Conservation (phyloP, 2,797 vertebrate genomes). For the Pteropus rufus region DNA sequence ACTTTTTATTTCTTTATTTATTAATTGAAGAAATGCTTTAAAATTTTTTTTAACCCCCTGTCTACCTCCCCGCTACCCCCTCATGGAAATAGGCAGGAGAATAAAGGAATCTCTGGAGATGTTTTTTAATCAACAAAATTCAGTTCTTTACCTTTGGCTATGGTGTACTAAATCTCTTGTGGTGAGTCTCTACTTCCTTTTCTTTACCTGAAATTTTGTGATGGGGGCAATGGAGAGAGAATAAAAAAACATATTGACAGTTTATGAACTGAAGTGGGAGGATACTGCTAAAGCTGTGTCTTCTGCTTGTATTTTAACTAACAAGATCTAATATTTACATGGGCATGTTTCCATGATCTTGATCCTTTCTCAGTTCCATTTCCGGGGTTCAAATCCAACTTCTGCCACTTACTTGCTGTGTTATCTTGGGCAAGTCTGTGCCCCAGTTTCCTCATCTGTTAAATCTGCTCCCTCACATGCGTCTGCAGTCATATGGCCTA, state of each 20-base stretch:
- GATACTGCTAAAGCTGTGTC: background rate
- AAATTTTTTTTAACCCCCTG: no score
- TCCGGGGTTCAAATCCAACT: background rate
- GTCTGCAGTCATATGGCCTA: background rate
- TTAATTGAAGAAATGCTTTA: no score
- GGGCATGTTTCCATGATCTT: background rate
- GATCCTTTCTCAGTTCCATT: background rate
- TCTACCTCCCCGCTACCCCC: no score
- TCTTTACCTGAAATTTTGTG: background rate
- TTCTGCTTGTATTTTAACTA: background rate
- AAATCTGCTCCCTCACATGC: background rate
- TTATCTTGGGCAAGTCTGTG: background rate
- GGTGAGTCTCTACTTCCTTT: background rate
- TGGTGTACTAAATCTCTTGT: background rate
- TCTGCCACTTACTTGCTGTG: background rate
- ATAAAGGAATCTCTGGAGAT: background rate
- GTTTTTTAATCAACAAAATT: constrained; percentile 14
- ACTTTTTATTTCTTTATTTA: background rate
- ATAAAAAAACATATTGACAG: constrained; percentile 1
- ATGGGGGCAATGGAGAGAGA: background rate
- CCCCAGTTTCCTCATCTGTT: background rate
- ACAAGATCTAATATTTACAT: background rate
- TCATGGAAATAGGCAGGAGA: background rate
- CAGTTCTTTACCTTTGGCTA: background rate
- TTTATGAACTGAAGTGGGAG: background rate